These are phyloP conservation scores for Caenorhabditis drosophilae DNA, from an alignment of 2,888 invertebrate species.

Conservation along the genomic window DNA sequence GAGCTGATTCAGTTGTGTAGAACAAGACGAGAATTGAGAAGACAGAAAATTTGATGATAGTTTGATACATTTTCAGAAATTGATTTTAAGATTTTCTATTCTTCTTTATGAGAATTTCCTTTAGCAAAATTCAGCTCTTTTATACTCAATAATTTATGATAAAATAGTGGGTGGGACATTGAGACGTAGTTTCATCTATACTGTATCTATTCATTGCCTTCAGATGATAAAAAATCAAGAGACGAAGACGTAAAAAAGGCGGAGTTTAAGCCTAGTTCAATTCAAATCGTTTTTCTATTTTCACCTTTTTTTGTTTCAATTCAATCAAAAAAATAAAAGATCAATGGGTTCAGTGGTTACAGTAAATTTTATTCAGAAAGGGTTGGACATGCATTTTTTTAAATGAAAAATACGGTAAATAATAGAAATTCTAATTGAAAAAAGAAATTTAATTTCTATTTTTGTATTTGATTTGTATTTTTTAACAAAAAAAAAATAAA, in stretches of 20 bases:
- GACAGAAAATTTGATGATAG: neutral
- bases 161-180: constrained; percentile 13
- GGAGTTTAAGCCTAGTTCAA: constrained; percentile 3
- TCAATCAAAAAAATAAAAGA: neutral
- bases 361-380: neutral
- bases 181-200: constrained; percentile 12
- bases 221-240: constrained; percentile 14
- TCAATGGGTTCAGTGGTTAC: neutral
- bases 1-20: constrained; percentile 5
- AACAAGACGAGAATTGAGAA: neutral
- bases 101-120: too few species aligned
- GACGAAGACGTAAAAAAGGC: constrained; percentile 11
- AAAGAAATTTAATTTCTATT: too few species aligned
- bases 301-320: neutral
- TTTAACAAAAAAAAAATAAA: too few species aligned
- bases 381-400: neutral
- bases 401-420: neutral
- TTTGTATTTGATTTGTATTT: too few species aligned
- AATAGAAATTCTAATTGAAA: neutral
- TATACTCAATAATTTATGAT: too few species aligned
- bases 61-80: neutral
- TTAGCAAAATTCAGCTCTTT: too few species aligned
- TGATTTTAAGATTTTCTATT: neutral
- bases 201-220: neutral
- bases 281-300: neutral